Evolutionary conservation across 2,113 vertebrate species (phyloP).

Genomic region (Morone saxatilis): DNA sequence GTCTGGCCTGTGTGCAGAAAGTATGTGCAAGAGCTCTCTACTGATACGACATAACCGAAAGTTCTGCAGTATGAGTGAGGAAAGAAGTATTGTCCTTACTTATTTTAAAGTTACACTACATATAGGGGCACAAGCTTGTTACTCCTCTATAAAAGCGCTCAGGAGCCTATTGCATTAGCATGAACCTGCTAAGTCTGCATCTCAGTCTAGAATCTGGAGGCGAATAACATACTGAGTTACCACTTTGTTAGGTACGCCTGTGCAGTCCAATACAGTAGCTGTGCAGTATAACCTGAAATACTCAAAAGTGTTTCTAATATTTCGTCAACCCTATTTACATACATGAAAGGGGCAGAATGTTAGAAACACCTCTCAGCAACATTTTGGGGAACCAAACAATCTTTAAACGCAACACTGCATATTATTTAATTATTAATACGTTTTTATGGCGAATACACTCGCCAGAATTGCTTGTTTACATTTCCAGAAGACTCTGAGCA

Average conservation of each 20-base stretch:
- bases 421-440: background rate
- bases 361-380: background rate
- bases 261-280: background rate
- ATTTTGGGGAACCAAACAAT: background rate
- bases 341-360: background rate
- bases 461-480: background rate
- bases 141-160: slow-evolving; percentile 4
- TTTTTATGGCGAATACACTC: background rate
- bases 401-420: background rate
- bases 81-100: background rate
- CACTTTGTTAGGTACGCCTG: slow-evolving; percentile 5
- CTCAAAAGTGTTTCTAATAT: background rate
- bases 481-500: background rate
- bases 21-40: background rate
- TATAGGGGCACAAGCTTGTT: background rate
- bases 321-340: background rate
- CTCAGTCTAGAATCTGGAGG: background rate
- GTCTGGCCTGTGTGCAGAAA: slow-evolving; percentile 15
- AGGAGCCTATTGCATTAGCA: slow-evolving; percentile 5
- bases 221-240: background rate
- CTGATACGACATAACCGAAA: background rate
- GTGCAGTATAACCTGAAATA: background rate
- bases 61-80: background rate
- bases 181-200: background rate
- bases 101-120: background rate